A percentile compares a stretch with the other conserved stretches of the same genome.
phyloP scores from a whole-genome alignment of 2,888 invertebrate genomes.

The Apodemia zela region DNA sequence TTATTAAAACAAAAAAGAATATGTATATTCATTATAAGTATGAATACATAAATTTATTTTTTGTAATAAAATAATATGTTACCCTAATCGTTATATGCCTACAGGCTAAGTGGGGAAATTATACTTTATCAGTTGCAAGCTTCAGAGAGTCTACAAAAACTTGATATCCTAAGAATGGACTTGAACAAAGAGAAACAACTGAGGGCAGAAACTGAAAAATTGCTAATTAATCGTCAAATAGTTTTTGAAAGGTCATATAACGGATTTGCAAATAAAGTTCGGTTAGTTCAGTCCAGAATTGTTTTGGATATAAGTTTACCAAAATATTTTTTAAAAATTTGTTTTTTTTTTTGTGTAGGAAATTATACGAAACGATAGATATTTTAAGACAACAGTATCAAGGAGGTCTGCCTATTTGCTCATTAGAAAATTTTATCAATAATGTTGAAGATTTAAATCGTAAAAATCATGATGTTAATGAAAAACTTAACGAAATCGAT shows the following conservation, averaged over 20 bases:
- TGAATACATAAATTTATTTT: too few species aligned
- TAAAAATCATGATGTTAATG: constrained; percentile 49
- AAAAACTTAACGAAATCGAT: constrained; percentile 61
- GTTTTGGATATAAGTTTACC: neutral
- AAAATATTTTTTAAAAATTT: constrained; percentile 11
- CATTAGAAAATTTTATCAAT: constrained; percentile 59
- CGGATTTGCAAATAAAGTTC: constrained; percentile 63
- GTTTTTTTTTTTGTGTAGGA: constrained; percentile 44
- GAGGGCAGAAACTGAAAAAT: constrained; percentile 59
- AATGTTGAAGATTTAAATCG: constrained; percentile 51
- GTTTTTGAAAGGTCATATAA: constrained; percentile 62
- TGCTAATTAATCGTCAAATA: constrained; percentile 58
- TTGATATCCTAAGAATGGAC: constrained; percentile 54
- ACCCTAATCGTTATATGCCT: neutral
- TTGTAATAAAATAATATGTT: too few species aligned
- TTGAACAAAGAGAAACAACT: constrained; percentile 61
- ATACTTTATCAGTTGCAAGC: constrained; percentile 73
- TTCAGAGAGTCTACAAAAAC: constrained; percentile 60
- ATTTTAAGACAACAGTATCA: constrained; percentile 65
- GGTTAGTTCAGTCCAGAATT: constrained; percentile 39
- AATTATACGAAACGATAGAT: constrained; percentile 60
- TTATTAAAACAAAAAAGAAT: too few species aligned
- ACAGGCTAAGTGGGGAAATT: constrained; percentile 71
- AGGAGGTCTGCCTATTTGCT: constrained; percentile 57
- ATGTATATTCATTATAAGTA: too few species aligned